Evolutionary conservation across 92 coral and sea anemone species (phyloP).

Genomic region (Phenganax stokvisi): DNA sequence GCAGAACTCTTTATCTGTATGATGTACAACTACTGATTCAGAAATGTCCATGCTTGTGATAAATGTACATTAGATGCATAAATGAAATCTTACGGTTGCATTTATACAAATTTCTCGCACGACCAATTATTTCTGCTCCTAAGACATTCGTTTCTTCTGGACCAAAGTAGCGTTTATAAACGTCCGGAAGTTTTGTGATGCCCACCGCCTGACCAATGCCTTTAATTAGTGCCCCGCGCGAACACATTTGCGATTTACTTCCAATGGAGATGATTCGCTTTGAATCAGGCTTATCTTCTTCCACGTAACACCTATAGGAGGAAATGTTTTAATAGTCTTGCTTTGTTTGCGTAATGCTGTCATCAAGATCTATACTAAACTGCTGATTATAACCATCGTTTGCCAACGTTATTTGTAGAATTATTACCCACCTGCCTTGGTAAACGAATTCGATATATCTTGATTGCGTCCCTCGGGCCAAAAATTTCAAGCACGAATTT

Average conservation of each 20-base stretch:
- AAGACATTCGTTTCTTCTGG: slow-evolving; percentile 38
- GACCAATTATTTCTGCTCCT: slow-evolving; percentile 34
- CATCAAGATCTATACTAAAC: neutral
- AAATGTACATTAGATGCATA: too few relatives aligned
- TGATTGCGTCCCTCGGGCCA: slow-evolving; percentile 26
- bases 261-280: slow-evolving; percentile 31
- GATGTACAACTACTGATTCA: too few relatives aligned
- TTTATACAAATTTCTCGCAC: slow-evolving; percentile 34
- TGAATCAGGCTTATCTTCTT: neutral
- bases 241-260: slow-evolving; percentile 16
- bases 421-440: slow-evolving; percentile 7
- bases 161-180: slow-evolving; percentile 40
- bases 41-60: too few relatives aligned
- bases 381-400: too few relatives aligned
- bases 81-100: slow-evolving; percentile 12
- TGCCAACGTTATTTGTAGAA: neutral
- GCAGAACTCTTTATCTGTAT: too few relatives aligned
- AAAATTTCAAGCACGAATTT: slow-evolving; percentile 33
- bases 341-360: neutral
- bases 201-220: slow-evolving; percentile 36
- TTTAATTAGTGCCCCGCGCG: slow-evolving; percentile 34
- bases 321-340: neutral
- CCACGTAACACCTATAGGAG: slow-evolving; percentile 16
- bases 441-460: slow-evolving; percentile 24
- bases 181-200: slow-evolving; percentile 19